Evolutionary conservation across 1,140 invertebrate genomes (phyloP), one percentile per base, ranked within the genome.

Genomic region (Zaprionus taronus): DNA sequence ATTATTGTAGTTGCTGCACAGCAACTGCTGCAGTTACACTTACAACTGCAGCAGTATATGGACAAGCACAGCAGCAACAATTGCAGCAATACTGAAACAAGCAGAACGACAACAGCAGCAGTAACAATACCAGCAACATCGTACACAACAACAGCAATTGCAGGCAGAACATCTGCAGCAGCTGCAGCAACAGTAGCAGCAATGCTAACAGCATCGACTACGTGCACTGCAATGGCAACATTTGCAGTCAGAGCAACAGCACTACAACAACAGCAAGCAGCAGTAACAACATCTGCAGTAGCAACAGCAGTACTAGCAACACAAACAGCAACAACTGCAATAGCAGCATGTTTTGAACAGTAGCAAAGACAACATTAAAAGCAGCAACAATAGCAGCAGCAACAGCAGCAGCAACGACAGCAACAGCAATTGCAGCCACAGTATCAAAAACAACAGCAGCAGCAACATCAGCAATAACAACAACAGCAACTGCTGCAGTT

Each of bases 401-500:
- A 63, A 11, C 61, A 24, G 14, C 22, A 24, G 14, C 22, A 44
- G 20, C 24, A 38, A 1, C 20, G 31, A 2, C 28, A 36, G 6
- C 17, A 63, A 14, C 34, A 70, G 44, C 28, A 51, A 0, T 9
- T 1, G n/a, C 7, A 17, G 14, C 5, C 20, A 7, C 22, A 60
- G 5, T n/a, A 28, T 7, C 34, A 41, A 7, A n/a, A 26, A 14
- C 63, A 65, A 3, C n/a, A 34, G 12, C 17, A 51, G 11, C n/a
- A 53, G 6, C 31, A 64, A 17, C 31, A 17, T n/a, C 26, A 12
- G 56, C 6, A 36, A 11, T 31, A 68, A 24, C 44, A 61, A 73
- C 57, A 53, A 17, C 31, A 44, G 22, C 53, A n/a, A 5, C 26
- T 44, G 3, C 36, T 47, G 28, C 53, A 34, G 15, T 6, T n/a